Base-by-base conservation (phyloP, 2,797 vertebrate species). In the Tolypeutes matacus region DNA sequence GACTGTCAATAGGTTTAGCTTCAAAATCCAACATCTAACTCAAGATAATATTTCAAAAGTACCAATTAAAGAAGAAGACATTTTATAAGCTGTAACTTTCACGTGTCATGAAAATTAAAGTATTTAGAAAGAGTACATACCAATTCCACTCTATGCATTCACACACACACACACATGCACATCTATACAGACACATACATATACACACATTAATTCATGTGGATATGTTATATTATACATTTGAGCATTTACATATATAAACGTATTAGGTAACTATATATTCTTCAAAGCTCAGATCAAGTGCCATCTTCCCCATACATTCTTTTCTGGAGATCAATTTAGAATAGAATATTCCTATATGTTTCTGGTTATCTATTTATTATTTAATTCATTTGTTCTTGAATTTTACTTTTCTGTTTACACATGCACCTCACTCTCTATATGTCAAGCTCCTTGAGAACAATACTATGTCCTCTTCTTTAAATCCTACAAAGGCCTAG, bases 171-270 rank as follows among this genome's bases (percentile, higher is more conserved):
- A n/a, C 10, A 56, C 7, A 81, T 18, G 84, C 36, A 89, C 13
- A 62, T 18, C 4, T 23, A 29, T n/a, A 65, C 0, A 89, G 27
- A 76, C 11, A 67, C n/a, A 67, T 10, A 62, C 36, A 58, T 31
- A 31, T 17, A 42, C 31, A 65, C 60, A 76, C 14, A 85, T 5
- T 56, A 4, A 29, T 69, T 34, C 34, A 21, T 36, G 18, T 8
- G 7, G 4, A 36, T 20, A 34, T 20, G 76, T 78, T 53, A 18
- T 73, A 5, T n/a, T 27, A 31, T 25, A 53, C 10, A 20, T 39
- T 83, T 95, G n/a, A 70, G 34, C 36, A 88, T 60, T 90, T 95
- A 91, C 6, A 65, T 76, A 91, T 87, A 70, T 65, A 89, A 89
- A 51, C 11, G 14, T 65, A 65, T 29, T n/a, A 29, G 14, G 18